Evolutionary conservation across 2,888 invertebrate genomes (phyloP).

Genomic region (Xylophagus ater): DNA sequence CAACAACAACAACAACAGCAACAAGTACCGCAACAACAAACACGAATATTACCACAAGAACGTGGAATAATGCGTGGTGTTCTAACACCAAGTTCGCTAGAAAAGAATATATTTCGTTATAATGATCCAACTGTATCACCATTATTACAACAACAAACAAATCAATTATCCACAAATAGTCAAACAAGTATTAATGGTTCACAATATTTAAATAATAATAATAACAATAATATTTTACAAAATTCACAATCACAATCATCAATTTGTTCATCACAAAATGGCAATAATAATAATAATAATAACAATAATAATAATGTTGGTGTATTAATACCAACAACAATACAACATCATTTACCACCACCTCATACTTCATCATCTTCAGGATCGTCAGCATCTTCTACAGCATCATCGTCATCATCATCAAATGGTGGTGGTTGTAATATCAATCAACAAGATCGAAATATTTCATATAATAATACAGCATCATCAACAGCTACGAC

Average conservation of each 20-base stretch:
- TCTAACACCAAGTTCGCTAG: slow-evolving; percentile 36
- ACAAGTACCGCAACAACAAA: slow-evolving; percentile 26
- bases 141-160: slow-evolving; percentile 28
- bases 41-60: slow-evolving; percentile 31
- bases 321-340: slow-evolving; percentile 24
- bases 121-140: slow-evolving; percentile 40
- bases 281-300: too few relatives aligned
- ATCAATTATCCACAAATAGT: slow-evolving; percentile 32
- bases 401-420: slow-evolving; percentile 1
- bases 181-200: slow-evolving; percentile 30
- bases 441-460: too few relatives aligned
- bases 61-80: slow-evolving; percentile 38
- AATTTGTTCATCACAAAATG: slow-evolving; percentile 34
- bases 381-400: too few relatives aligned
- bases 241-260: slow-evolving; percentile 38
- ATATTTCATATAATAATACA: too few relatives aligned
- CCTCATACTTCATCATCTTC: slow-evolving; percentile 31
- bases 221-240: slow-evolving; percentile 23
- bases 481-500: too few relatives aligned
- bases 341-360: slow-evolving; percentile 31
- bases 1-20: slow-evolving; percentile 38
- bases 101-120: slow-evolving; percentile 39
- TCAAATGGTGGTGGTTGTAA: slow-evolving; percentile 2
- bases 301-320: slow-evolving; percentile 22
- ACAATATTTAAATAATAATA: slow-evolving; percentile 24